Conservation (phyloP, 1,140 invertebrate species). For the Antheraea mylitta region DNA sequence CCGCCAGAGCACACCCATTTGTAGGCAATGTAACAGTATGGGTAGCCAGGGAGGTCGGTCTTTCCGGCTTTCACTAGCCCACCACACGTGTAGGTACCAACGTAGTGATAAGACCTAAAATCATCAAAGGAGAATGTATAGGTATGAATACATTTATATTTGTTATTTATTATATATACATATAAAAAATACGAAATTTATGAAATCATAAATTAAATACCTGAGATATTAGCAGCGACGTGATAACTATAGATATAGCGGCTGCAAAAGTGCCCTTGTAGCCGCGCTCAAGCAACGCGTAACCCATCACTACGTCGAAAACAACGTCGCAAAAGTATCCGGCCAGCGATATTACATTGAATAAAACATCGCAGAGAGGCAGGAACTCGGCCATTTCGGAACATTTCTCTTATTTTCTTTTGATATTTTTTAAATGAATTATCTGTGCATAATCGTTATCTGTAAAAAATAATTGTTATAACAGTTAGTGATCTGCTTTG, state of each 20-base stretch:
- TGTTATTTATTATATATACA: too few species aligned
- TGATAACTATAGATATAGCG: constrained; percentile 83
- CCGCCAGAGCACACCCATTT: constrained; percentile 92
- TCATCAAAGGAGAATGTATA: not conserved
- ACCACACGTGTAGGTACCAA: constrained; percentile 79
- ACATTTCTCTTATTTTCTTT: constrained; percentile 45
- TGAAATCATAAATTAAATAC: constrained; percentile 42
- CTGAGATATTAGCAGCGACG: constrained; percentile 88
- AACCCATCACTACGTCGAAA: constrained; percentile 91
- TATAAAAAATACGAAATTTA: not conserved
- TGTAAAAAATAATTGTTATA: constrained; percentile 16
- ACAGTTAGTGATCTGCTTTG: too few species aligned
- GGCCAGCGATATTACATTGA: constrained; percentile 94
- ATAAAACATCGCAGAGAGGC: constrained; percentile 92
- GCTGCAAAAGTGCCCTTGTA: constrained; percentile 81
- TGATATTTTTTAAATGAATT: not conserved
- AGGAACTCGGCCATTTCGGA: constrained; percentile 86
- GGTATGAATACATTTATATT: too few species aligned
- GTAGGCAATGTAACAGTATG: constrained; percentile 85
- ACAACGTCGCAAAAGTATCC: constrained; percentile 95
- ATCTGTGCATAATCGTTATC: constrained; percentile 21
- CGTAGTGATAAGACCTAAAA: constrained; percentile 75
- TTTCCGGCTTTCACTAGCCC: constrained; percentile 55
- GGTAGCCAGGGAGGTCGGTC: constrained; percentile 76
- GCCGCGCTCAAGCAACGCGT: constrained; percentile 86